Evolutionary conservation across 2,797 vertebrate species (phyloP).

Genomic region (Simalia tracyae): DNA sequence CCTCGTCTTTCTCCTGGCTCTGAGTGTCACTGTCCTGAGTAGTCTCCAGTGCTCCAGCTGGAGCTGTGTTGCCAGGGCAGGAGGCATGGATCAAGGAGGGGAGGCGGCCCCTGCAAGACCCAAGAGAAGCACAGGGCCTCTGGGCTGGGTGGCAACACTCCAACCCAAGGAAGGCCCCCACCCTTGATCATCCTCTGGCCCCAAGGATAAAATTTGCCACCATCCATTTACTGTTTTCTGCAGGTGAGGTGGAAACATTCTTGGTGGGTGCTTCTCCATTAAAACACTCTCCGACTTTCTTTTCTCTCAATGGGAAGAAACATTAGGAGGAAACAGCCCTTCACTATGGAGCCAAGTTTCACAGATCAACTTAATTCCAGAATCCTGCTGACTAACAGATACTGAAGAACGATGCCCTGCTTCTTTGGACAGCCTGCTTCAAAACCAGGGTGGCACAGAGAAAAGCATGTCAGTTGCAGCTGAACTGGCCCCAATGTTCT

Average conservation of each 20-base stretch:
- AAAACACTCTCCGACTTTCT: neutral
- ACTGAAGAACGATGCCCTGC: fast-evolving
- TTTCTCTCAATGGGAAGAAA: neutral
- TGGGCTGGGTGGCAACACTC: neutral
- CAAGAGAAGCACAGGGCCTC: too few species aligned
- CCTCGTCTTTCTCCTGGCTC: neutral
- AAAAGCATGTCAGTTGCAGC: conserved; percentile 19
- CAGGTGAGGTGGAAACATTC: neutral
- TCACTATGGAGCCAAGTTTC: conserved; percentile 21
- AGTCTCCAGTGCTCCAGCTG: neutral
- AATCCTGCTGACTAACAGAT: neutral
- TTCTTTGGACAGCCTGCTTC: neutral
- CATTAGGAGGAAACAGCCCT: neutral
- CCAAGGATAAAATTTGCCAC: neutral
- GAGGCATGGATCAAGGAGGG: too few species aligned
- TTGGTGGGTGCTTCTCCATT: neutral
- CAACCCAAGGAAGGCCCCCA: neutral
- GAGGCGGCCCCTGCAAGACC: too few species aligned
- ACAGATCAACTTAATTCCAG: conserved; percentile 3
- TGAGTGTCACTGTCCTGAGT: neutral
- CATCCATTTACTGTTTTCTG: neutral
- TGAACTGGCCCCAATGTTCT: conserved; percentile 41
- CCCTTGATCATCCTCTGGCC: neutral
- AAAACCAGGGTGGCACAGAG: conserved; percentile 28
- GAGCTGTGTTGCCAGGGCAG: neutral